phyloP scores from a whole-genome alignment of 2,797 vertebrate species.

The Morus bassanus region DNA sequence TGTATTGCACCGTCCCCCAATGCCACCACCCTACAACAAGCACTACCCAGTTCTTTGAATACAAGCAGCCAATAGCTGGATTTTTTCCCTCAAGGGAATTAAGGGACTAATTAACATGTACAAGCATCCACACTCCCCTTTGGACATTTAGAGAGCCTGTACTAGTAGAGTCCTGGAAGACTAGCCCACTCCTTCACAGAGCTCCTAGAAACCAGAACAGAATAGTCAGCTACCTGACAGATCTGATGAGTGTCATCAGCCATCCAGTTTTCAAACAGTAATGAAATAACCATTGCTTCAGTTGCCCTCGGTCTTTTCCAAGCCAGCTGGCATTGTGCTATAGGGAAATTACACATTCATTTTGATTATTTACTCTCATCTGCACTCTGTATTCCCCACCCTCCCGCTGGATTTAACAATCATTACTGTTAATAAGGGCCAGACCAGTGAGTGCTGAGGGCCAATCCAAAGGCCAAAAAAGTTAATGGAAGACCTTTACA shows the following conservation, averaged over 20 bases:
- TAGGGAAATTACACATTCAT: not conserved
- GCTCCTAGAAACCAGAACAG: not conserved
- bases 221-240: not conserved
- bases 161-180: not conserved
- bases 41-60: not conserved
- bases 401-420: not conserved
- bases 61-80: not conserved
- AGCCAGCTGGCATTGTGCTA: not conserved
- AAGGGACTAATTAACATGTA: not conserved
- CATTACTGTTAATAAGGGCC: not conserved
- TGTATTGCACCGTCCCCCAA: not conserved
- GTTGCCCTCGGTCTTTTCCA: not conserved
- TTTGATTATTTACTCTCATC: conserved; percentile 2
- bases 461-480: not conserved
- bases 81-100: not conserved
- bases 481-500: not conserved
- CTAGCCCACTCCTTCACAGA: not conserved
- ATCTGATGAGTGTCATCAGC: not conserved
- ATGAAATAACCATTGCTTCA: not conserved
- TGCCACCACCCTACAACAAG: too few species aligned
- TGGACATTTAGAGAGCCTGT: not conserved
- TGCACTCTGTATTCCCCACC: not conserved
- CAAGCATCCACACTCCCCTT: not conserved
- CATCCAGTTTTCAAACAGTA: not conserved
- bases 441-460: not conserved